A percentile compares a stretch with the other conserved stretches of the same genome.
Conservation (phyloP, 2,888 invertebrate species). For the Beris chalybata region DNA sequence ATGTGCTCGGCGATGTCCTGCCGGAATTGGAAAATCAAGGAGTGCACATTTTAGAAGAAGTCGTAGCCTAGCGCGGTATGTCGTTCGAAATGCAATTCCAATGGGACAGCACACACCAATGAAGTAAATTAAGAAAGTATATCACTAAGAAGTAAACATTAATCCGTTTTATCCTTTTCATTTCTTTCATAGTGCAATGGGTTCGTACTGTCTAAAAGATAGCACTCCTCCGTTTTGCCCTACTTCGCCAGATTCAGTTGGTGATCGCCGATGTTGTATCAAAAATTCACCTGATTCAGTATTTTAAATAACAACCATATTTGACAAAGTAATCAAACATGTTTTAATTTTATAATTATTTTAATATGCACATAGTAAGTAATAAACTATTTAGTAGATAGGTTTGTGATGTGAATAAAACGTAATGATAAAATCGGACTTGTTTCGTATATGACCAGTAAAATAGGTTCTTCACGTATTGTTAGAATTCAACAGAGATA, state of each 20-base stretch:
- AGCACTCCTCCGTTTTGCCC: constrained; percentile 73
- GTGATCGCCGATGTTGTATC: constrained; percentile 70
- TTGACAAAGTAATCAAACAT: too few species aligned
- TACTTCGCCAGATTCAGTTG: constrained; percentile 56
- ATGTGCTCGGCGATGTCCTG: constrained; percentile 73
- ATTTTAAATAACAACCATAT: too few species aligned
- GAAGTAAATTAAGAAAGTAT: constrained; percentile 56
- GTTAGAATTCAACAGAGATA: too few species aligned
- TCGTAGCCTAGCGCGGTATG: constrained; percentile 49
- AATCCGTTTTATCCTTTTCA: constrained; percentile 42
- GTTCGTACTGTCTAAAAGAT: constrained; percentile 70
- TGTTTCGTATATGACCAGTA: too few species aligned
- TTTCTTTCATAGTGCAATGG: constrained; percentile 59
- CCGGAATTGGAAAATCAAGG: constrained; percentile 56
- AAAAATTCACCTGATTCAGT: constrained; percentile 28
- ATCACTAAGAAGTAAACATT: constrained; percentile 7
- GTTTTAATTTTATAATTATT: too few species aligned
- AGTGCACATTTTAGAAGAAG: constrained; percentile 44
- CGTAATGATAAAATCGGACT: too few species aligned
- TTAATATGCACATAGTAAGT: too few species aligned
- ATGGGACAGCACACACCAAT: constrained; percentile 75
- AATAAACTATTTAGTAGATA: too few species aligned
- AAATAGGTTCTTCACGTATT: too few species aligned
- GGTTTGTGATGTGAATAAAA: too few species aligned
- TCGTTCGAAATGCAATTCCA: constrained; percentile 62